Conservation (phyloP, 2,888 invertebrate species). For the Congeria kusceri region DNA sequence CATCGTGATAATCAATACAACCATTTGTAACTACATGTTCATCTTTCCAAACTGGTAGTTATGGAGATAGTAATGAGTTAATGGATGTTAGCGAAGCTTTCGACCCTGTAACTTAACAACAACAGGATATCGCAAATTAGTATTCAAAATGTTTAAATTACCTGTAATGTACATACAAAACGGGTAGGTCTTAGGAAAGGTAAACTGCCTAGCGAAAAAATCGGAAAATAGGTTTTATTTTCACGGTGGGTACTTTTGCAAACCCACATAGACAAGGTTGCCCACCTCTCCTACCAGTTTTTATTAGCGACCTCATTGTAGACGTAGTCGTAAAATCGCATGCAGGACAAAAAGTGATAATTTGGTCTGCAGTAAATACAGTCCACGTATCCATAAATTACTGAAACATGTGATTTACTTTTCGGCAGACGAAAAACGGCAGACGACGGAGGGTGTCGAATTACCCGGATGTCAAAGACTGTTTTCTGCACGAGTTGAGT, state of each 20-base stretch:
- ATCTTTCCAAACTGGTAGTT: slow-evolving; percentile 25
- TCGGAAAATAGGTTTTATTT: too few relatives aligned
- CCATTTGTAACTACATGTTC: slow-evolving; percentile 26
- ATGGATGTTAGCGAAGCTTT: slow-evolving; percentile 6
- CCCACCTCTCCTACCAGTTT: too few relatives aligned
- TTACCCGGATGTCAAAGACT: slow-evolving; percentile 62
- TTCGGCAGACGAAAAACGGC: slow-evolving; percentile 60
- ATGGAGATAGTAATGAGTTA: slow-evolving; percentile 39
- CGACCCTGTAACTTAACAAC: slow-evolving; percentile 36
- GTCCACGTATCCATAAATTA: slow-evolving; percentile 61
- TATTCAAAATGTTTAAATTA: too few relatives aligned
- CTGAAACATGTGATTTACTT: slow-evolving; percentile 62
- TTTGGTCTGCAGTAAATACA: slow-evolving; percentile 61
- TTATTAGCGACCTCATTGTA: slow-evolving; percentile 32
- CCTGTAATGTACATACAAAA: too few relatives aligned
- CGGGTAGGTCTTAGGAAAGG: too few relatives aligned
- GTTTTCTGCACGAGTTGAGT: slow-evolving; percentile 59
- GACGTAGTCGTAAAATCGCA: slow-evolving; percentile 51
- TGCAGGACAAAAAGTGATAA: slow-evolving; percentile 54
- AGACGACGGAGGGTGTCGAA: slow-evolving; percentile 59
- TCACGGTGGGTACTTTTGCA: too few relatives aligned
- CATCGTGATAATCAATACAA: too few relatives aligned
- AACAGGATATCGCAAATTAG: neutral
- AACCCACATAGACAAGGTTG: too few relatives aligned
- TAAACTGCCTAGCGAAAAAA: too few relatives aligned